phyloP scores from a whole-genome alignment of 1,140 invertebrate genomes.

The Lanistes nyassanus region DNA sequence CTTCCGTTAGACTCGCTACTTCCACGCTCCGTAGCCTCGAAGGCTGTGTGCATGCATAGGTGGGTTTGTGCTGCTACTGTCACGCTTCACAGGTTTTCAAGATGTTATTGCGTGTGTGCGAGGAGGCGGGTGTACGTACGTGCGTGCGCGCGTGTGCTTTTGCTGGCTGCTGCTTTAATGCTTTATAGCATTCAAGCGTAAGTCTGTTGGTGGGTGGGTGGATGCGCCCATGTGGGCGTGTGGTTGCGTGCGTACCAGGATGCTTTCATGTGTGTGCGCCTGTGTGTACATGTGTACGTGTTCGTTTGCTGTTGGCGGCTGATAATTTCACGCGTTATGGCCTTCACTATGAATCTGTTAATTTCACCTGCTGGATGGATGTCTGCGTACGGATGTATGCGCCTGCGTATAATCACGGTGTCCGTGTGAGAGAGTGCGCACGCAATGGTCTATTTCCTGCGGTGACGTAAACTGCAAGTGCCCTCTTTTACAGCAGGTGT shows the following conservation, averaged over 20 bases:
- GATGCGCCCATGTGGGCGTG: not conserved
- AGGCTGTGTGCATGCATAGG: too few relatives aligned
- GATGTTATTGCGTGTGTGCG: not conserved
- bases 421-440: not conserved
- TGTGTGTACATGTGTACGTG: not conserved
- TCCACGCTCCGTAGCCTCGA: too few relatives aligned
- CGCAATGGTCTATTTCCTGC: not conserved
- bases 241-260: not conserved
- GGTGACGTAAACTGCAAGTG: slow-evolving; percentile 8
- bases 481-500: not conserved
- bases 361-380: not conserved
- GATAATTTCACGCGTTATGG: too few relatives aligned
- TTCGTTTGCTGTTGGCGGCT: too few relatives aligned
- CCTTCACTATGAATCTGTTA: too few relatives aligned
- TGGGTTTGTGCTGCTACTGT: too few relatives aligned
- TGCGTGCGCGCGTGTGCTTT: not conserved
- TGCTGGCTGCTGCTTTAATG: too few relatives aligned
- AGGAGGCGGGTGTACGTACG: not conserved
- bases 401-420: not conserved
- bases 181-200: too few relatives aligned
- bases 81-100: too few relatives aligned
- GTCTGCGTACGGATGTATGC: not conserved
- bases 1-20: too few relatives aligned
- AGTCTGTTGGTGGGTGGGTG: not conserved
- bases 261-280: not conserved